phyloP scores from a whole-genome alignment of 1,140 invertebrate genomes.

The Mamestra configurata region DNA sequence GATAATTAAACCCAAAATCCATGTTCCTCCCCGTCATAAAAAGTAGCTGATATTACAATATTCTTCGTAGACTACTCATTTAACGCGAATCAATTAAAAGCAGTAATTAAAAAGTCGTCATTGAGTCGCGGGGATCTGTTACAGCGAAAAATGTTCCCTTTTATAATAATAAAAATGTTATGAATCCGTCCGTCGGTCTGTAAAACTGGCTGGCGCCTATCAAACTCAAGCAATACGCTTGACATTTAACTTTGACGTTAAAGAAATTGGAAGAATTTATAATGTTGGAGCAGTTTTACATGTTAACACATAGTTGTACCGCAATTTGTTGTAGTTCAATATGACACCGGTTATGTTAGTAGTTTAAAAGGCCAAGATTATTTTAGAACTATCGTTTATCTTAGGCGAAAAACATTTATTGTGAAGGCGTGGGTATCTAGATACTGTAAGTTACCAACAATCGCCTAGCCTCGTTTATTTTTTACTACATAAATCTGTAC shows the following conservation, averaged over 20 bases:
- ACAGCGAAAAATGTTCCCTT: slow-evolving; percentile 25
- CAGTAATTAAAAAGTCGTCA: slow-evolving; percentile 44
- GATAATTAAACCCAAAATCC: background rate
- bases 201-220: slow-evolving; percentile 36
- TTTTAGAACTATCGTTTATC: no score
- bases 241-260: slow-evolving; percentile 9
- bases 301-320: background rate
- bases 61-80: slow-evolving; percentile 32
- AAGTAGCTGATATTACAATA: slow-evolving; percentile 33
- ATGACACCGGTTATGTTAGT: no score
- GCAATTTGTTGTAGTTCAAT: background rate
- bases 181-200: background rate
- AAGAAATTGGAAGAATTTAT: background rate
- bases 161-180: slow-evolving; percentile 33
- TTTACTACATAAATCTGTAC: no score
- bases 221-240: slow-evolving; percentile 14
- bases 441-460: no score
- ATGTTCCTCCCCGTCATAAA: slow-evolving; percentile 4
- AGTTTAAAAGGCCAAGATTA: no score
- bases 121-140: slow-evolving; percentile 26
- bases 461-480: no score
- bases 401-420: no score
- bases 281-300: background rate
- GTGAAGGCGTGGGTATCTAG: no score
- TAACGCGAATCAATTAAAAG: slow-evolving; percentile 45